phyloP scores from a whole-genome alignment of 2,113 vertebrate species.

The Paradisaea rubra region DNA sequence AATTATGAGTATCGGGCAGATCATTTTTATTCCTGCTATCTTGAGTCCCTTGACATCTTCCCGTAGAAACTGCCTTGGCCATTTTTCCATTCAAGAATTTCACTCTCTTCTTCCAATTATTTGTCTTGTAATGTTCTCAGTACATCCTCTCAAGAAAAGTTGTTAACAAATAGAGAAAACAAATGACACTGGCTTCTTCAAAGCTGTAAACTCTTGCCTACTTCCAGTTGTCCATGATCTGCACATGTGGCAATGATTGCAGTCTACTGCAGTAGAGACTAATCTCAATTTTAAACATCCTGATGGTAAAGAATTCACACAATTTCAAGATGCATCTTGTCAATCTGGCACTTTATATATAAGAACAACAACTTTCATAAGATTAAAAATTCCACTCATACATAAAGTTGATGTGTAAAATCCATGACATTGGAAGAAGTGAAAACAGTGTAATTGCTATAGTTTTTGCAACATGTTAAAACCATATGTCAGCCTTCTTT shows the following conservation, averaged over 20 bases:
- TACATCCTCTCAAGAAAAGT: background rate
- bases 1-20: background rate
- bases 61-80: background rate
- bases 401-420: background rate
- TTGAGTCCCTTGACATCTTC: background rate
- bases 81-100: background rate
- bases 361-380: background rate
- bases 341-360: background rate
- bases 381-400: rapidly evolving
- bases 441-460: background rate
- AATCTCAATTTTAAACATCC: background rate
- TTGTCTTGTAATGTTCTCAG: background rate
- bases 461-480: background rate
- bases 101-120: background rate
- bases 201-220: background rate
- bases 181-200: background rate
- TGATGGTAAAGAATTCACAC: background rate
- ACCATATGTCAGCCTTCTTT: background rate
- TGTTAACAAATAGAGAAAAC: background rate
- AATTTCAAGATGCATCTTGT: background rate
- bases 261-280: background rate
- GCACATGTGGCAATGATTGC: rapidly evolving
- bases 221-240: background rate
- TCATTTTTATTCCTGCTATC: background rate
- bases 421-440: background rate